Evolutionary conservation across 2,113 vertebrate species (phyloP), one percentile per base, ranked within the genome.

Genomic region (mouse (Mus musculus)): DNA sequence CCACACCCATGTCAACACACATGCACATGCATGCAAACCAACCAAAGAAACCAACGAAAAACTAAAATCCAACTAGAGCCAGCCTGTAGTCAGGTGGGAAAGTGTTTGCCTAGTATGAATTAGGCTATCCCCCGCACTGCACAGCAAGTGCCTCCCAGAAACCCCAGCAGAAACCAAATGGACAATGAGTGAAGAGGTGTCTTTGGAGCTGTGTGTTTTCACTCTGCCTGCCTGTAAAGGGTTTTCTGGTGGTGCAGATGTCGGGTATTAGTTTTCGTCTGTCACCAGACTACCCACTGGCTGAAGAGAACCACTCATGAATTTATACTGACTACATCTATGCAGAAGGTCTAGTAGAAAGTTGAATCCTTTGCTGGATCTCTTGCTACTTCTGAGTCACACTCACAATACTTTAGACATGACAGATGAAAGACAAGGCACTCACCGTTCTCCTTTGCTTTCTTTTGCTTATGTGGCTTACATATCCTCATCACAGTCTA

Each of bases 371-470:
- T 95, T 86, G 42, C 17, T 77, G 2, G 20, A 30, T 46, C 72
- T 22, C 56, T 89, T 1, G 52, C 39, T 91, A 3, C 89, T 93
- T 92, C 85, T 73, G 7, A 89, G 30, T 56, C 78, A 81, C 19
- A 24, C 52, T 54, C 89, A 36, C 13, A 52, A 92, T n/a, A 77
- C 91, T 96, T 91, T 71, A 56, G 94, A 93, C 84, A 76, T 11
- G 52, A 2, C 82, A 92, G 28, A 39, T 92, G 84, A 61, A 42
- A 96, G 72, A 90, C 56, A 84, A 88, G 69, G 89, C 24, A 26
- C 84, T 88, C 39, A 71, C 52, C 52, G 4, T 22, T 52, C 19
- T n/a, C 19, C 49, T 36, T 80, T 36, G 52, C 52, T 80, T 20
- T 80, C 30, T 56, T 54, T 36, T 36, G 8, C 33, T 56, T 56